phyloP scores from a whole-genome alignment of 2,888 invertebrate genomes.

The Anaspis maculata region DNA sequence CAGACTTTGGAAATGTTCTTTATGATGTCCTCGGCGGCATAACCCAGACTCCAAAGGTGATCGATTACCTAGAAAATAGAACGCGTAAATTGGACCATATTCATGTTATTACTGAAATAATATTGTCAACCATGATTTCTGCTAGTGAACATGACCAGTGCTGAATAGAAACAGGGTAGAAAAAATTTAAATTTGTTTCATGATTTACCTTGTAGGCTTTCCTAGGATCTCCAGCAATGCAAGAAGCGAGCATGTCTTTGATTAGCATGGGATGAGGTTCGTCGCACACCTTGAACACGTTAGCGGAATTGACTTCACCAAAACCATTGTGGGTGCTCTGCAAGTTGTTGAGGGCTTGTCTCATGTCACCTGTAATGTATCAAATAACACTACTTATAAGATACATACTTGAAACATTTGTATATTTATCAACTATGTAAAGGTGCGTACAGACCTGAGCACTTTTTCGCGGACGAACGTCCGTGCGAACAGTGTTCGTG shows the following conservation, averaged over 20 bases:
- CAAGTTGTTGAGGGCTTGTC: constrained; percentile 94
- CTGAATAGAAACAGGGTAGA: too few species aligned
- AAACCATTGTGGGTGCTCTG: constrained; percentile 93
- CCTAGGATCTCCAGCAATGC: constrained; percentile 71
- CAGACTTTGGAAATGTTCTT: constrained; percentile 90
- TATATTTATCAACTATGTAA: too few species aligned
- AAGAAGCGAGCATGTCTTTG: constrained; percentile 82
- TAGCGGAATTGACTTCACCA: constrained; percentile 80
- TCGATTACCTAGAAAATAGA: constrained; percentile 56
- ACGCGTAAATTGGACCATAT: constrained; percentile 1
- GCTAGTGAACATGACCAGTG: too few species aligned
- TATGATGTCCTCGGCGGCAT: constrained; percentile 95
- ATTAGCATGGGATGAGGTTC: constrained; percentile 95
- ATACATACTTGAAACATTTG: too few species aligned
- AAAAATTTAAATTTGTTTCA: too few species aligned
- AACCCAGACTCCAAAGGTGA: constrained; percentile 88
- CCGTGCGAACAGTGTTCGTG: too few species aligned
- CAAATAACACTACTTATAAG: too few species aligned
- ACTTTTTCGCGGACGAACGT: too few species aligned
- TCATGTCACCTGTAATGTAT: too few species aligned
- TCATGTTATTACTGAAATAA: too few species aligned
- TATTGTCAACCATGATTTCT: too few species aligned
- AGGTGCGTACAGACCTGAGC: too few species aligned
- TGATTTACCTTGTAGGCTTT: constrained; percentile 66
- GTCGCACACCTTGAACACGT: constrained; percentile 98